Evolutionary conservation across 1,140 invertebrate species (phyloP), one percentile per base, ranked within the genome.

Genomic region (Grapholita molesta): DNA sequence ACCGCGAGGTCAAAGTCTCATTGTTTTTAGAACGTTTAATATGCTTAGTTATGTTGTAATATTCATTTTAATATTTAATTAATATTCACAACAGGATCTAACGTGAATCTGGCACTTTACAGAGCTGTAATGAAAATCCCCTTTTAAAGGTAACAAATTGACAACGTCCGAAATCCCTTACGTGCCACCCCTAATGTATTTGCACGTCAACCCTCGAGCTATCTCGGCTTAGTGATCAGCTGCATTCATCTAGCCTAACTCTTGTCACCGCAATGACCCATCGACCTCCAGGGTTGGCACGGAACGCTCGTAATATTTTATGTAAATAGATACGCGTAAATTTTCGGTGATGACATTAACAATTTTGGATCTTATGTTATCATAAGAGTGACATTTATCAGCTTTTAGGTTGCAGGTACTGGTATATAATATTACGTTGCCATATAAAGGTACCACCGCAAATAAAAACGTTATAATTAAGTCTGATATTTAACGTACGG

Each of bases 211-310:
- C 64, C 64, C 53, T 18, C 69, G 15, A 65, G 68, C 48, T 77
- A 83, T 85, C 42, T 48, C 77, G 68, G 75, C 72, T 78, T 75
- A 78, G 74, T 52, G 68, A 79, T 82, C 70, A 72, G 61, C 71
- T 74, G 70, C 80, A 86, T 89, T 81, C 77, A 79, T 88, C 86
- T 84, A 73, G 78, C 77, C 77, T 82, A 82, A 85, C 79, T 78
- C 81, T 78, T 73, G 70, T 48, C 42, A 48, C 71, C 71, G 64
- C 76, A 80, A 78, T 80, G 76, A 80, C 80, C 83, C 75, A 77
- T 83, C 72, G 73, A 77, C 77, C 77, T 78, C 70, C 69, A 64
- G 71, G 66, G 72, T 70, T 75, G 72, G 77, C 70, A 64, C 32
- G 57, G 74, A 78, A 78, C 77, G 77, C 74, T 68, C 65, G 67